Conservation (phyloP, 2,888 invertebrate genomes). For the Ophioninae sp. region DNA sequence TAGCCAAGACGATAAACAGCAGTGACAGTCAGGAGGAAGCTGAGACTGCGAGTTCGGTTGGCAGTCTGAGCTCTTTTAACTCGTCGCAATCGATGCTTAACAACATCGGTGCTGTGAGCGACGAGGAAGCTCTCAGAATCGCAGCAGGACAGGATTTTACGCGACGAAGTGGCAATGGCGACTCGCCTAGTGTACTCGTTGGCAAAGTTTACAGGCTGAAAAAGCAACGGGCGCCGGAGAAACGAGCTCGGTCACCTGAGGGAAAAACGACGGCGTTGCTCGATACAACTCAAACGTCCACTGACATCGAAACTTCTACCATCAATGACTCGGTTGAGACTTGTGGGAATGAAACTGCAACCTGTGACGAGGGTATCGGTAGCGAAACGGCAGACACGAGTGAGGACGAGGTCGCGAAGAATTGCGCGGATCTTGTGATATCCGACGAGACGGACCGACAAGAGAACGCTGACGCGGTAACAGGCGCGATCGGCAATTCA, state of each 20-base stretch:
- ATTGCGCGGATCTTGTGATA: constrained; percentile 5
- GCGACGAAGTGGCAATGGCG: neutral
- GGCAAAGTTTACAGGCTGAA: constrained; percentile 42
- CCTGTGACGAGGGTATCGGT: neutral
- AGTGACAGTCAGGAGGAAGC: constrained; percentile 73
- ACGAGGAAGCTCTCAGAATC: constrained; percentile 88
- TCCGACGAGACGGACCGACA: neutral
- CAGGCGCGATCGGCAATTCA: constrained; percentile 84
- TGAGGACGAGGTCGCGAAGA: neutral
- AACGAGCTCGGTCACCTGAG: neutral
- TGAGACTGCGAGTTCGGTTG: constrained; percentile 77
- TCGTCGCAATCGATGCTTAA: constrained; percentile 76
- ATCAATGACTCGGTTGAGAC: neutral
- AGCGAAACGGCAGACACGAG: neutral
- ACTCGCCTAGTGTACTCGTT: constrained; percentile 22
- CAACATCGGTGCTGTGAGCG: constrained; percentile 81
- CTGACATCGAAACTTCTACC: neutral
- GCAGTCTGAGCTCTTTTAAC: constrained; percentile 77
- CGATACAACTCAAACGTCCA: neutral
- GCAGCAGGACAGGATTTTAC: constrained; percentile 33
- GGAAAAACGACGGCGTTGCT: neutral
- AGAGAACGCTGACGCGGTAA: constrained; percentile 63
- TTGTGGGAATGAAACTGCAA: neutral
- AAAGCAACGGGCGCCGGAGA: constrained; percentile 33
- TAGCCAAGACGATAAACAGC: constrained; percentile 85